Conservation (phyloP, 2,888 invertebrate species). For the Chloroclysta siterata region DNA sequence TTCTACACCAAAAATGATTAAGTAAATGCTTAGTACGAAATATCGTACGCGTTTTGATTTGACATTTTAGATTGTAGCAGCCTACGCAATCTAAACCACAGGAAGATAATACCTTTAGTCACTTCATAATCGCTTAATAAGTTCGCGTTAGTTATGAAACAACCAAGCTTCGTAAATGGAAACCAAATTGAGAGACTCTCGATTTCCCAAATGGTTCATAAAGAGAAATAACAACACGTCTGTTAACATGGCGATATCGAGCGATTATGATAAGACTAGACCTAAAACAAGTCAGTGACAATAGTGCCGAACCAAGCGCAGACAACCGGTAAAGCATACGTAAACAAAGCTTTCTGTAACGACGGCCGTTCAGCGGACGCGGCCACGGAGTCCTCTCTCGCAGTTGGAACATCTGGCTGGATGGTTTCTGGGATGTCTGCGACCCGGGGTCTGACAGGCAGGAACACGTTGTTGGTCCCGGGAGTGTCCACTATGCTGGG, state of each 20-base stretch:
- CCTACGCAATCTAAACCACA: too few relatives aligned
- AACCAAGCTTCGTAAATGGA: too few relatives aligned
- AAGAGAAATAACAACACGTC: too few relatives aligned
- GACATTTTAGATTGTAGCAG: too few relatives aligned
- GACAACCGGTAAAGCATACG: constrained; percentile 92
- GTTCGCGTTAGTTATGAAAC: too few relatives aligned
- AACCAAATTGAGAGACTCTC: too few relatives aligned
- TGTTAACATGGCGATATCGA: neutral
- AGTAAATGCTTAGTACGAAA: too few relatives aligned
- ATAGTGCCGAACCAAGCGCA: constrained; percentile 94
- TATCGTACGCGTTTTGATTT: too few relatives aligned
- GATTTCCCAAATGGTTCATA: too few relatives aligned
- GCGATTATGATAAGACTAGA: neutral
- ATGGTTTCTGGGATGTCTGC: constrained; percentile 35
- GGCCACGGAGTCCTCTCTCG: constrained; percentile 59
- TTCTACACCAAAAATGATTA: too few relatives aligned
- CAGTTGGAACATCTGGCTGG: constrained; percentile 30
- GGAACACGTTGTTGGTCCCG: constrained; percentile 58
- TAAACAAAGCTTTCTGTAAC: constrained; percentile 87
- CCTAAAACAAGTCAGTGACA: constrained; percentile 92
- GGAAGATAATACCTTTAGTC: too few relatives aligned
- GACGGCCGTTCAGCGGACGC: constrained; percentile 76
- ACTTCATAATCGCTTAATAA: too few relatives aligned
- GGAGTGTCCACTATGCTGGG: constrained; percentile 62
- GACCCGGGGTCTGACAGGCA: constrained; percentile 43